These are phyloP conservation scores for Acanthosoma haemorrhoidale DNA, from an alignment of 2,888 invertebrate genomes.

Conservation along the genomic window DNA sequence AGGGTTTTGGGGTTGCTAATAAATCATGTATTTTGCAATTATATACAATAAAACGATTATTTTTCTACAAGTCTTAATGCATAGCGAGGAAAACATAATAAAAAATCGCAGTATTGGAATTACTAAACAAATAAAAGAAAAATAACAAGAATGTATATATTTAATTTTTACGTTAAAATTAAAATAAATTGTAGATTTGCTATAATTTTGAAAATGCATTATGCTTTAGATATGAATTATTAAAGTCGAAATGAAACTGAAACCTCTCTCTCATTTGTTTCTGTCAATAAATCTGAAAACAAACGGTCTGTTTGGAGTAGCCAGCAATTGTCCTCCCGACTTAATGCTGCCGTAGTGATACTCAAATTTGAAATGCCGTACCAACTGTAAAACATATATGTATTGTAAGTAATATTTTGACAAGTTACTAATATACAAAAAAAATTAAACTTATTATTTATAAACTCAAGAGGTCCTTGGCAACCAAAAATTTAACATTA, in stretches of 20 bases:
- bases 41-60: no score
- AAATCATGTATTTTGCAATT: no score
- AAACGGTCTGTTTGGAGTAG: not conserved
- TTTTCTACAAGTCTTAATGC: no score
- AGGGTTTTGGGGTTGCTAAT: no score
- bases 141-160: not conserved
- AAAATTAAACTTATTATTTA: not conserved
- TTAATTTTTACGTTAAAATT: not conserved
- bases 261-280: not conserved
- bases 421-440: not conserved
- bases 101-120: no score
- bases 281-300: constrained; percentile 20
- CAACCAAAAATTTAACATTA: no score
- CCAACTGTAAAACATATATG: not conserved
- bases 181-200: not conserved
- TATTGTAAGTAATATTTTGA: not conserved
- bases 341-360: constrained; percentile 6
- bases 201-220: not conserved
- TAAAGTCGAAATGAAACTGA: no score
- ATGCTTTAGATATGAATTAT: no score
- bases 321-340: not conserved
- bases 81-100: no score
- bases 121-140: not conserved
- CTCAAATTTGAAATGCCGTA: constrained; percentile 18
- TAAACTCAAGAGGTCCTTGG: no score